Evolutionary conservation across 2,113 vertebrate species (phyloP).

Genomic region (Blennius ocellaris): DNA sequence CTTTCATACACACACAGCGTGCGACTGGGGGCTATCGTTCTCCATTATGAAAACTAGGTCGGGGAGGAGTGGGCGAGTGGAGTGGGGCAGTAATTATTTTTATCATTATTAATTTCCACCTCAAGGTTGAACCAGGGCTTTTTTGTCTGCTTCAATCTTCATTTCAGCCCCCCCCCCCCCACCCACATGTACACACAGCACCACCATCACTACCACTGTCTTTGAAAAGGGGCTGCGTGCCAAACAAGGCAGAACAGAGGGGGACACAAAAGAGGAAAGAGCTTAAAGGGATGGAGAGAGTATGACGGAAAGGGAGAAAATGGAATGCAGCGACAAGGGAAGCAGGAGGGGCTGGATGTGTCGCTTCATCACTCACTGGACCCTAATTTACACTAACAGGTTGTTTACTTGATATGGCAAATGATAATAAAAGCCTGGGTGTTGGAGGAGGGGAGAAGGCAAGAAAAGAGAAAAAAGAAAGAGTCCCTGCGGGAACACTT

Average conservation of each 20-base stretch:
- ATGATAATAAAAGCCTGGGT: constrained; percentile 77
- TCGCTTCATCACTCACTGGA: constrained; percentile 81
- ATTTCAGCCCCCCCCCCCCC: constrained; percentile 71
- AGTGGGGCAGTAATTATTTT: constrained; percentile 86
- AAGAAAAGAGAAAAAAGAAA: constrained; percentile 55
- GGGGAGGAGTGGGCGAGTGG: constrained; percentile 72
- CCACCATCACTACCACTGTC: constrained; percentile 54
- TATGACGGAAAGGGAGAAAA: constrained; percentile 47
- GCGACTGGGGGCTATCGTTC: constrained; percentile 80
- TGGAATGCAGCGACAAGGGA: constrained; percentile 44
- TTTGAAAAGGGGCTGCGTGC: constrained; percentile 73
- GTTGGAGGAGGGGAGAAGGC: constrained; percentile 68
- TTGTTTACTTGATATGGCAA: constrained; percentile 80
- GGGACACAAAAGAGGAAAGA: constrained; percentile 76
- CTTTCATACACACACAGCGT: constrained; percentile 48
- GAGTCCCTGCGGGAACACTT: constrained; percentile 77
- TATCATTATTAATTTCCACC: constrained; percentile 87
- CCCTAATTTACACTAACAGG: constrained; percentile 83
- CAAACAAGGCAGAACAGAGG: constrained; percentile 75
- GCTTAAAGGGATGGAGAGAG: constrained; percentile 74
- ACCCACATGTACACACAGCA: constrained; percentile 55
- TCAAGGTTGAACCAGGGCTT: constrained; percentile 82
- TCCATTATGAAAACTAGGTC: constrained; percentile 86
- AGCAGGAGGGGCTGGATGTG: constrained; percentile 63
- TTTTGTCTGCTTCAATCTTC: constrained; percentile 82